Evolutionary conservation across 2,113 vertebrate species (phyloP).

Genomic region (Nicator chloris): DNA sequence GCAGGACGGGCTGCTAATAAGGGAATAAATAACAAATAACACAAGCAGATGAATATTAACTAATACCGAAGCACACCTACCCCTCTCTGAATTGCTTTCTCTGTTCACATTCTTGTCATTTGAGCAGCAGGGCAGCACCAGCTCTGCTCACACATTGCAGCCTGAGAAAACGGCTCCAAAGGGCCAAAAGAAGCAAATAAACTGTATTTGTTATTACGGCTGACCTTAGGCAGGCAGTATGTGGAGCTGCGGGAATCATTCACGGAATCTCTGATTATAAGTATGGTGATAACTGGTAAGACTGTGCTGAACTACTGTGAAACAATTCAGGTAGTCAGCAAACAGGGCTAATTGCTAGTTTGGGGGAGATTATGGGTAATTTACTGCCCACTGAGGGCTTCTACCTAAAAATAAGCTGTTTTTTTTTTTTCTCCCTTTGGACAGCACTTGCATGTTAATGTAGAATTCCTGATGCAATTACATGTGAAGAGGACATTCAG

Average conservation of each 20-base stretch:
- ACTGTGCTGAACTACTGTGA: conserved; percentile 43
- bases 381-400: conserved; percentile 58
- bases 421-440: background rate
- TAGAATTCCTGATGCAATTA: conserved; percentile 17
- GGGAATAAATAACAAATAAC: background rate
- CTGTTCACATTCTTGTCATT: background rate
- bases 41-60: background rate
- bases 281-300: conserved; percentile 48
- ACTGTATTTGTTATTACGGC: conserved; percentile 26
- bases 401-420: conserved; percentile 54
- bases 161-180: background rate
- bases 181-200: conserved; percentile 17
- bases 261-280: conserved; percentile 22
- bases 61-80: conserved; percentile 10
- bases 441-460: conserved; percentile 49
- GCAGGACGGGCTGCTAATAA: conserved; percentile 24
- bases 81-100: conserved; percentile 14
- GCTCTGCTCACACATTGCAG: background rate
- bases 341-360: conserved; percentile 64
- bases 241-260: background rate
- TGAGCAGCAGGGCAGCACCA: background rate
- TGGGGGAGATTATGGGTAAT: conserved; percentile 64
- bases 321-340: conserved; percentile 64
- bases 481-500: background rate
- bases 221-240: background rate